These are phyloP conservation scores for Scomber colias DNA, from an alignment of 2,113 vertebrate genomes.

Conservation along the genomic window DNA sequence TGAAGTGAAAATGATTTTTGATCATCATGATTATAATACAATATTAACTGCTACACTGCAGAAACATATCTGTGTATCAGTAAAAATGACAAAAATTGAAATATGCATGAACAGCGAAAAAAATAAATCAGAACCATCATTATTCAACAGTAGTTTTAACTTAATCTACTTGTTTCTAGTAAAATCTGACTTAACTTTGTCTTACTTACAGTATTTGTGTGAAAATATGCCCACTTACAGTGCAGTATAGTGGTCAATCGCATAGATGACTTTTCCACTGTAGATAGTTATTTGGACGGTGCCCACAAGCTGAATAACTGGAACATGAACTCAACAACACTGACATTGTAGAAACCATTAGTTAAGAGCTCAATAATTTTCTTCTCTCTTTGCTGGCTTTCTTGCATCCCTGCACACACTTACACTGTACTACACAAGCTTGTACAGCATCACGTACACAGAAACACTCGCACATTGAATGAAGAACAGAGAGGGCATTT, in stretches of 20 bases:
- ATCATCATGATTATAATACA: too few relatives aligned
- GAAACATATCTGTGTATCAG: too few relatives aligned
- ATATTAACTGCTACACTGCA: too few relatives aligned
- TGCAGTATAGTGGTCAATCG: neutral
- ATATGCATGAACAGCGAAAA: too few relatives aligned
- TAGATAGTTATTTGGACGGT: slow-evolving; percentile 3
- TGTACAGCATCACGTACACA: neutral
- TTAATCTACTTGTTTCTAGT: neutral
- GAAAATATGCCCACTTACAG: neutral
- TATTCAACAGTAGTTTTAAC: too few relatives aligned
- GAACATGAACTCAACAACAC: slow-evolving; percentile 16
- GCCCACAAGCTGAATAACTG: neutral
- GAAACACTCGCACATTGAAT: slow-evolving; percentile 21
- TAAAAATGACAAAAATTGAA: too few relatives aligned
- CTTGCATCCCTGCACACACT: neutral
- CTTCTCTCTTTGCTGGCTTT: neutral
- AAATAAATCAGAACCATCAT: too few relatives aligned
- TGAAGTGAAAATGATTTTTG: too few relatives aligned
- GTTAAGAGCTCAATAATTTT: neutral
- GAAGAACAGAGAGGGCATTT: slow-evolving; percentile 55
- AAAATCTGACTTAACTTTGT: too few relatives aligned
- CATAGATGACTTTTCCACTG: neutral
- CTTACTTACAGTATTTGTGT: too few relatives aligned
- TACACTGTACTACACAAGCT: neutral
- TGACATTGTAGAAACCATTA: slow-evolving; percentile 20